Evolutionary conservation across 2,113 vertebrate genomes (phyloP).

Genomic region (Carollia perspicillata): DNA sequence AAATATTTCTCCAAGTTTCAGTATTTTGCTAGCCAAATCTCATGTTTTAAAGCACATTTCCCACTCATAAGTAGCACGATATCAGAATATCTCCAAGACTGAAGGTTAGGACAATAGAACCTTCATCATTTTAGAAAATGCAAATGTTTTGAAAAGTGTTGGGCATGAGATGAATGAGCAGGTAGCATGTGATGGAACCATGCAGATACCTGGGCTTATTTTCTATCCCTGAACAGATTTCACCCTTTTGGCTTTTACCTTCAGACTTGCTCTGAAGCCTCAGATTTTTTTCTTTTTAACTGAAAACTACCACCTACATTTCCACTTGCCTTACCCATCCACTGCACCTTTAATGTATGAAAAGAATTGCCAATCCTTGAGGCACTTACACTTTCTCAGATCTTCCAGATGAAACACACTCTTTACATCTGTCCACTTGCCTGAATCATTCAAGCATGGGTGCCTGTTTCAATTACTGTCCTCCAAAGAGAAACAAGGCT

Average conservation of each 20-base stretch:
- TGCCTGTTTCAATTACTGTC: neutral
- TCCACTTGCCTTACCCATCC: neutral
- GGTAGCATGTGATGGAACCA: neutral
- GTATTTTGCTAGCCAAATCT: neutral
- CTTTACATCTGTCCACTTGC: neutral
- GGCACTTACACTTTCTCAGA: fast-evolving
- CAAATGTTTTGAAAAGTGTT: neutral
- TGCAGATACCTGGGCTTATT: neutral
- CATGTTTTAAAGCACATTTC: neutral
- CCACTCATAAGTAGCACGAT: neutral
- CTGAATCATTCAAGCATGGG: neutral
- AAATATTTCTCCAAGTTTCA: neutral
- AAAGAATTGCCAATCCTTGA: neutral
- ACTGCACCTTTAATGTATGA: neutral
- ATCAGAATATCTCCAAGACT: neutral
- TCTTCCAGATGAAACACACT: neutral
- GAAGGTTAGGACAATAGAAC: neutral
- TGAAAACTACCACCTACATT: neutral
- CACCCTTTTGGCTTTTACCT: neutral
- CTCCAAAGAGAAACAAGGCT: neutral
- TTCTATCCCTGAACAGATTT: neutral
- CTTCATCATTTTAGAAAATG: neutral
- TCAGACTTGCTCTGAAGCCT: neutral
- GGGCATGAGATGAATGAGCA: neutral
- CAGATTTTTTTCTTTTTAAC: neutral